These are phyloP conservation scores for Lagorchestes hirsutus DNA, from an alignment of 2,797 vertebrate genomes.

Conservation along the genomic window DNA sequence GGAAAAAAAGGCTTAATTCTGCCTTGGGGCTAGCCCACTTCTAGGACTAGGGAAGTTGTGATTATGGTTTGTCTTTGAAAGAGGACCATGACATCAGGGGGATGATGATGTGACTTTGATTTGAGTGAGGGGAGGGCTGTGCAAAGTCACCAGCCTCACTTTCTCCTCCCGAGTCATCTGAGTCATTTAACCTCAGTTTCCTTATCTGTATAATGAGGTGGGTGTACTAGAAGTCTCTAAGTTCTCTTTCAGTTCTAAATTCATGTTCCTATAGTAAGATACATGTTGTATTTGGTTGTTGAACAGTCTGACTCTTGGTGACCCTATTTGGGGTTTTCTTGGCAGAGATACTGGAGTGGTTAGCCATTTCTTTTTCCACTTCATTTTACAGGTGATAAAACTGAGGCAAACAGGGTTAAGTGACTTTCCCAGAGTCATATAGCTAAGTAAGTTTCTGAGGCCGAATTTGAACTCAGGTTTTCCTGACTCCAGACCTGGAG, in stretches of 20 bases:
- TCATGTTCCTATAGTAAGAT: slow-evolving; percentile 23
- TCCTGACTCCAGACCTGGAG: not conserved
- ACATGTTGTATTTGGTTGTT: not conserved
- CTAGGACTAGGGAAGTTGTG: slow-evolving; percentile 40
- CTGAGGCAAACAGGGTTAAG: not conserved
- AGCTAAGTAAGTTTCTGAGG: not conserved
- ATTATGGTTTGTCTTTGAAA: too few species aligned
- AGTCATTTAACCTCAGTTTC: slow-evolving; percentile 3
- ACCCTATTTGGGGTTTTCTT: not conserved
- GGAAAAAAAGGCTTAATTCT: not conserved
- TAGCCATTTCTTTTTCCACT: not conserved
- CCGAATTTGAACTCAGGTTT: not conserved
- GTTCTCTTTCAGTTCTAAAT: not conserved
- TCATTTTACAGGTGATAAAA: not conserved
- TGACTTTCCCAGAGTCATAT: not conserved
- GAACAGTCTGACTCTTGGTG: not conserved
- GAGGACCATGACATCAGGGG: too few species aligned
- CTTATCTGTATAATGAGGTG: slow-evolving; percentile 44
- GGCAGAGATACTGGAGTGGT: not conserved
- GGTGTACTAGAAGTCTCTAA: not conserved
- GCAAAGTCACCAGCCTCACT: too few species aligned
- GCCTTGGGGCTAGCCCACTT: slow-evolving; percentile 16
- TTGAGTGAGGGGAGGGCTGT: too few species aligned
- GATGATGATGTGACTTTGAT: too few species aligned
- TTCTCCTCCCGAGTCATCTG: too few species aligned